phyloP scores from a whole-genome alignment of 1,140 invertebrate genomes.

The Leptopilina boulardi region DNA sequence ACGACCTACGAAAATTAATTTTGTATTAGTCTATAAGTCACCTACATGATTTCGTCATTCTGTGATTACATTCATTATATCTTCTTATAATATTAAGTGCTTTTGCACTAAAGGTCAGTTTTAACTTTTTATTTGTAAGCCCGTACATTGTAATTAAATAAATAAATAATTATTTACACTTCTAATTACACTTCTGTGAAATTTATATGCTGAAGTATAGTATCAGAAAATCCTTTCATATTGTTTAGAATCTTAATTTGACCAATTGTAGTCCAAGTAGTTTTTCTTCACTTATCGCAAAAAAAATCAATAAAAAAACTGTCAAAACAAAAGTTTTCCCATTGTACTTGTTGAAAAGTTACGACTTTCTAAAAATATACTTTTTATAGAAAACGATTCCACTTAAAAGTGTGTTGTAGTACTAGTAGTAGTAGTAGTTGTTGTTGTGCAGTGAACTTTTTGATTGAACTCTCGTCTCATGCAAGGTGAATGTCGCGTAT shows the following conservation, averaged over 20 bases:
- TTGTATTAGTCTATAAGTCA: too few species aligned
- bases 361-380: background rate
- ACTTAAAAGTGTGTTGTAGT: background rate
- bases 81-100: too few species aligned
- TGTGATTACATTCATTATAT: too few species aligned
- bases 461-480: slow-evolving; percentile 23
- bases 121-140: too few species aligned
- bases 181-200: too few species aligned
- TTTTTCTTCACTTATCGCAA: background rate
- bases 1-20: too few species aligned
- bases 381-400: slow-evolving; percentile 5
- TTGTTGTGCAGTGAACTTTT: slow-evolving; percentile 10
- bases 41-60: too few species aligned
- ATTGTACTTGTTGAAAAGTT: slow-evolving; percentile 15
- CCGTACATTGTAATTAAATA: too few species aligned
- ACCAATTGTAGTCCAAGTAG: background rate
- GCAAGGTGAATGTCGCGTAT: slow-evolving; percentile 25
- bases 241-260: background rate
- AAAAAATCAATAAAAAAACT: too few species aligned
- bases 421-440: too few species aligned
- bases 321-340: background rate
- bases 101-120: too few species aligned
- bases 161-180: too few species aligned
- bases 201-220: background rate
- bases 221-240: background rate